Percentiles rank a stretch among this genome's conserved stretches.
phyloP scores from a whole-genome alignment of 2,113 vertebrate species.

The Neodon shergylaensis region DNA sequence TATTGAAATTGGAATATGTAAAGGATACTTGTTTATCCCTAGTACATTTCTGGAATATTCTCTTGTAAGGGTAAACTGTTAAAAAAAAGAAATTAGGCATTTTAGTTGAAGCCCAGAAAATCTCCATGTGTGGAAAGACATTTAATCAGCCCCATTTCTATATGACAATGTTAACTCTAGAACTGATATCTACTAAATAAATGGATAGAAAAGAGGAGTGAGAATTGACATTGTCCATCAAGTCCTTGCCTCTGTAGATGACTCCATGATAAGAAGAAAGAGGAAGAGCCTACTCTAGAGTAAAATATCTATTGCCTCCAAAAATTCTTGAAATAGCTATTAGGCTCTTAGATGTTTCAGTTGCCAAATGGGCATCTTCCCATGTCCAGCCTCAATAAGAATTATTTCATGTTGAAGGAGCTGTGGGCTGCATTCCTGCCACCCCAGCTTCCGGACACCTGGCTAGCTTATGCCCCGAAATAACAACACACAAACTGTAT shows the following conservation, averaged over 20 bases:
- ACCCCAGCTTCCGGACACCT: too few relatives aligned
- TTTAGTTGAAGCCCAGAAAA: neutral
- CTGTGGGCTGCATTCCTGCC: too few relatives aligned
- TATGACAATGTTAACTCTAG: neutral
- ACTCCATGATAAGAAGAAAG: neutral
- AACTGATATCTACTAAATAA: neutral
- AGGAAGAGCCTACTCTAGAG: neutral
- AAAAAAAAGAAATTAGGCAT: neutral
- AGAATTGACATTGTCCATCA: neutral
- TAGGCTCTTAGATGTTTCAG: neutral
- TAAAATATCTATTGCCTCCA: neutral
- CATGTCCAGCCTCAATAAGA: neutral
- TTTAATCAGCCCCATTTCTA: conserved; percentile 30
- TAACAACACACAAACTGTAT: too few relatives aligned
- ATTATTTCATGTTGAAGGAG: neutral
- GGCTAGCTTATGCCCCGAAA: too few relatives aligned
- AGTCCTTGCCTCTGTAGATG: neutral
- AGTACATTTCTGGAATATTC: neutral
- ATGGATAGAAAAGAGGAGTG: neutral
- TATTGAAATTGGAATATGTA: neutral
- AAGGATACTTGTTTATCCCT: neutral
- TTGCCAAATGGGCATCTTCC: neutral
- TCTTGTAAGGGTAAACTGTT: neutral
- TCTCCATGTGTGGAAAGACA: neutral
- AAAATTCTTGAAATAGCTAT: neutral